phyloP scores from a whole-genome alignment of 2,113 vertebrate genomes.

The Tetrao urogallus region DNA sequence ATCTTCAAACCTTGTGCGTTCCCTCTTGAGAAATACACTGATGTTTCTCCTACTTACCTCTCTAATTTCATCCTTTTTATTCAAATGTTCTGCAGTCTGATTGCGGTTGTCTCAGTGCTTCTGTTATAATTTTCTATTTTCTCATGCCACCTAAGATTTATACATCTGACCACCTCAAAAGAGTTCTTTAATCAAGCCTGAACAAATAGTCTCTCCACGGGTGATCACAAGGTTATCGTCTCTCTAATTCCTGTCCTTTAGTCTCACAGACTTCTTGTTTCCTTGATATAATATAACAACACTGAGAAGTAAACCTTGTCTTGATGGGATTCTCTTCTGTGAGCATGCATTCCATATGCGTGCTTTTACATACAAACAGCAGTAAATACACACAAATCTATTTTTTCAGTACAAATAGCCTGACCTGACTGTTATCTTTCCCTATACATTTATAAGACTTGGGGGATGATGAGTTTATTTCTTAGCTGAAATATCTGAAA shows the following conservation, averaged over 20 bases:
- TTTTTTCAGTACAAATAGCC: not conserved
- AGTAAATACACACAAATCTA: not conserved
- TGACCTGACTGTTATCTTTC: not conserved
- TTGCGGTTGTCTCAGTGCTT: not conserved
- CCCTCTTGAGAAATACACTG: fast-evolving
- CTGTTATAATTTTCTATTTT: not conserved
- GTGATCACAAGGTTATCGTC: not conserved
- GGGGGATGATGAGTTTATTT: not conserved
- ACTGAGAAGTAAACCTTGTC: not conserved
- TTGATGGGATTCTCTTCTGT: not conserved
- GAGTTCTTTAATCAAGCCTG: not conserved
- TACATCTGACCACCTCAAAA: not conserved
- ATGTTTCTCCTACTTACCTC: not conserved
- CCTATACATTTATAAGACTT: not conserved
- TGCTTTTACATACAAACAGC: not conserved
- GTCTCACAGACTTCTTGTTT: not conserved
- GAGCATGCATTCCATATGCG: not conserved
- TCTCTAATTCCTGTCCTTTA: not conserved
- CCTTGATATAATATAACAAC: not conserved
- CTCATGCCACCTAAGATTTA: not conserved
- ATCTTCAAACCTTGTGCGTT: not conserved
- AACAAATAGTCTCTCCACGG: not conserved
- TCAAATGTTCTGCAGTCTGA: not conserved
- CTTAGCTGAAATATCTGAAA: not conserved
- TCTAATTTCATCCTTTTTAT: not conserved